Percentiles rank a stretch among this genome's conserved stretches.
Conservation (phyloP, 1,140 invertebrate species). For the Schlechtendalia chinensis region DNA sequence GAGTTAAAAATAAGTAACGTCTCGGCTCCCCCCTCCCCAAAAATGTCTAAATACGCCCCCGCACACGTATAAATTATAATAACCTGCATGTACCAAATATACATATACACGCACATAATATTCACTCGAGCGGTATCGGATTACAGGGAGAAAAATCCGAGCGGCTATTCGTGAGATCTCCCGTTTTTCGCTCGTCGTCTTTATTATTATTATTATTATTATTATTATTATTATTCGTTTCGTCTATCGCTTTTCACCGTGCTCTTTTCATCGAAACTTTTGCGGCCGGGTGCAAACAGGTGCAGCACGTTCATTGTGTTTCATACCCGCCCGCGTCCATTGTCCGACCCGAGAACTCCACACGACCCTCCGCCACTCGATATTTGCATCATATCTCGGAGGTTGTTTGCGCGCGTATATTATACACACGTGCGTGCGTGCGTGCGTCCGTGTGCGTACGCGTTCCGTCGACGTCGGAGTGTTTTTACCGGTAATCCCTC, state of each 20-base stretch:
- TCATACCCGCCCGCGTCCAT: slow-evolving; percentile 5
- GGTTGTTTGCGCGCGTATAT: too few relatives aligned
- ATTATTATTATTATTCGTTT: slow-evolving; percentile 3
- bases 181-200: not conserved
- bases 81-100: too few relatives aligned
- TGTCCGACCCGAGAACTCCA: not conserved
- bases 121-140: too few relatives aligned
- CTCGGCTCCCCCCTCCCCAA: too few relatives aligned
- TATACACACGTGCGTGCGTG: not conserved
- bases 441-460: not conserved
- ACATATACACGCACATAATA: too few relatives aligned
- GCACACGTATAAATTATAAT: too few relatives aligned
- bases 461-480: slow-evolving; percentile 12
- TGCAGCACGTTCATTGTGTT: not conserved
- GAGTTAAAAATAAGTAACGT: too few relatives aligned
- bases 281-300: slow-evolving; percentile 35
- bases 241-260: too few relatives aligned
- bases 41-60: too few relatives aligned
- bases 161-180: not conserved
- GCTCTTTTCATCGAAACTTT: slow-evolving; percentile 13
- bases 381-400: slow-evolving; percentile 37
- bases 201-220: slow-evolving; percentile 3
- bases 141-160: too few relatives aligned
- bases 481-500: slow-evolving; percentile 46
- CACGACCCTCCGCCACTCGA: slow-evolving; percentile 13